Base-by-base conservation (phyloP, 1,140 invertebrate genomes). In the Calephelis nemesis region DNA sequence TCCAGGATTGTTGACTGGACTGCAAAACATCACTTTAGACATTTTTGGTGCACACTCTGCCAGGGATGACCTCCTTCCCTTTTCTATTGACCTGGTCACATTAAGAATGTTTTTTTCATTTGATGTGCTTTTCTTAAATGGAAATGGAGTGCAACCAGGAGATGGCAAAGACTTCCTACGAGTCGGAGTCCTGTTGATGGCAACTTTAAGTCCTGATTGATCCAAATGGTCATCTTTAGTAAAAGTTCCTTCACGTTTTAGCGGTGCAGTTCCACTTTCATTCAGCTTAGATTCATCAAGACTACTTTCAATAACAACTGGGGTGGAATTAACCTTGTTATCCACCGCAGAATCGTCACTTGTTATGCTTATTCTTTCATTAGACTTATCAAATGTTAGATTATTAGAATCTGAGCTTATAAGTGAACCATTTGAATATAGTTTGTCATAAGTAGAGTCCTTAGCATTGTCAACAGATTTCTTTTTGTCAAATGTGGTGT, bases 11-110 rank as follows among this genome's bases (percentile, higher is more conserved):
- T 85, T 81, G 0, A 85, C 74, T 1, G 88, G 86, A 65, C 88
- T 91, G 69, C 87, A 89, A 68, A 92, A 92, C 85, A 88, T 91
- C 7, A 92, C 90, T 71, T 72, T 82, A 8, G 86, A 83, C 5
- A 71, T 60, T 66, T 77, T 78, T 0, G 75, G 76, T 1, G 64
- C 65, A 7, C 65, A 47, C 7, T 85, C 82, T 7, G 62, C 63
- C 6, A 76, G 9, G 0, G 74, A 74, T 7, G 82, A 79, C 39
- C 68, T 73, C 9, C 69, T 63, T 40, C 78, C 52, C 69, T 90
- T 92, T 73, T 92, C 91, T 47, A 92, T 79, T 5, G 91, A 91
- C 48, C 80, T 75, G 10, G 88, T 92, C 8, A 90, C 63, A 73
- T 92, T 92, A 42, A 92, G 62, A 19, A 81, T 67, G 49, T 58